Evolutionary conservation across 2,888 invertebrate genomes (phyloP).

Genomic region (Phaonia tiefii): DNA sequence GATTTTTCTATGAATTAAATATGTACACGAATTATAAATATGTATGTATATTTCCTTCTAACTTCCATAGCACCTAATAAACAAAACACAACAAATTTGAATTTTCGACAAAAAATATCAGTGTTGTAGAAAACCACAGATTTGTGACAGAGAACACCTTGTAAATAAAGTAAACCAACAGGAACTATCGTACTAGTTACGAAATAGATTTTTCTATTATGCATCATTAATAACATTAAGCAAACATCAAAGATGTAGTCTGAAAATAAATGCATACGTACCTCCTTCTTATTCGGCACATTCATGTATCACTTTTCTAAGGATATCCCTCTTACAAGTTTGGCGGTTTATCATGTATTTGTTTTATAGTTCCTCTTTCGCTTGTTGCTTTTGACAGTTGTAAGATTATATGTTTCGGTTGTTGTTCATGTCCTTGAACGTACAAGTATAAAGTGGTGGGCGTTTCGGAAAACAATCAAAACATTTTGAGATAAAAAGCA

Average conservation of each 20-base stretch:
- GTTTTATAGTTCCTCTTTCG: slow-evolving; percentile 37
- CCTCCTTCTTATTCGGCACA: slow-evolving; percentile 12
- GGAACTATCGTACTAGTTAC: no score
- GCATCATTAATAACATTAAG: slow-evolving; percentile 13
- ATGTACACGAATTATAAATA: no score
- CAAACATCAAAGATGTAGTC: neutral
- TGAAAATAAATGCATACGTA: slow-evolving; percentile 20
- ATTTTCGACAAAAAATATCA: no score
- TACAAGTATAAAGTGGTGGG: slow-evolving; percentile 70
- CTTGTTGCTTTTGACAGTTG: slow-evolving; percentile 58
- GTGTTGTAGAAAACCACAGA: no score
- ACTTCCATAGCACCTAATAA: no score
- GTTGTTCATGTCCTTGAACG: slow-evolving; percentile 59
- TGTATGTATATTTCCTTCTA: no score
- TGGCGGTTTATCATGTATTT: slow-evolving; percentile 56
- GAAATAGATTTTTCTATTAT: slow-evolving; percentile 49
- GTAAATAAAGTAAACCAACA: no score
- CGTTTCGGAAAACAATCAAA: slow-evolving; percentile 71
- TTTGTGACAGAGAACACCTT: no score
- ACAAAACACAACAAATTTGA: no score
- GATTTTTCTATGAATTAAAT: no score
- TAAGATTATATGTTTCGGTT: neutral
- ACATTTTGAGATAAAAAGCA: slow-evolving; percentile 54
- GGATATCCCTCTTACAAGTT: neutral
- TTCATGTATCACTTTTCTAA: neutral